Base-by-base conservation (phyloP, 2,797 vertebrate species). In the Hemibagrus guttatus region DNA sequence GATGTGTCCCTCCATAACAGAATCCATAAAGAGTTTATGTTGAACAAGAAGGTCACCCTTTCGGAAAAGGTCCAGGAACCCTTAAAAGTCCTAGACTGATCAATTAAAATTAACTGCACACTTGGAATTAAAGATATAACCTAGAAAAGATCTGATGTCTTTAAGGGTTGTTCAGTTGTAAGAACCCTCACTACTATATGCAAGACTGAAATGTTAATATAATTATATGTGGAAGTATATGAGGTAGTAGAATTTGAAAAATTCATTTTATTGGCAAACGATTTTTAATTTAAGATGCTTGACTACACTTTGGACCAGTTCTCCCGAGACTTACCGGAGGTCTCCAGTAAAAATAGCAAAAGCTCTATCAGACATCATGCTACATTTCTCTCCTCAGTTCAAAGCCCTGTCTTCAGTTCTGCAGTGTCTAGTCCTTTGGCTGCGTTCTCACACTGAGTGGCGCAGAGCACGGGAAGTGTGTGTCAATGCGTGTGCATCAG, bases 371-470 rank as follows among this genome's bases (percentile, higher is more conserved):
- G 66, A 58, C 86, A 49, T 78, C 86, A 83, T n/a, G 71, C 72
- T 58, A 64, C 81, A 69, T 87, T 83, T 83, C 52, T 75, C 52
- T 87, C 52, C 46, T 58, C 68, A 59, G 78, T 85, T 87, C 76
- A 85, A 87, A 87, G 83, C 17, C 58, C 26, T 75, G 83, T 85
- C 76, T 84, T 63, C 42, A 81, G 75, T 81, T 69, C 64, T 86
- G 78, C 78, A 14, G 42, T 80, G 84, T 81, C 76, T 85, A 64
- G 71, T 42, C 58, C 39, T 17, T 46, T 49, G 82, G 87, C 81
- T 74, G 83, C 6, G 17, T 79, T 49, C 72, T 85, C 82, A 86
- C 81, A 88, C 76, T 56, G 80, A 81, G 74, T 39, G 6, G 78
- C 66, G 54, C 21, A 81, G 81, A 66, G 74, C 59, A 39, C 5